Base-by-base conservation (phyloP, 2,113 vertebrate genomes). In the Eudyptes chrysolophus region DNA sequence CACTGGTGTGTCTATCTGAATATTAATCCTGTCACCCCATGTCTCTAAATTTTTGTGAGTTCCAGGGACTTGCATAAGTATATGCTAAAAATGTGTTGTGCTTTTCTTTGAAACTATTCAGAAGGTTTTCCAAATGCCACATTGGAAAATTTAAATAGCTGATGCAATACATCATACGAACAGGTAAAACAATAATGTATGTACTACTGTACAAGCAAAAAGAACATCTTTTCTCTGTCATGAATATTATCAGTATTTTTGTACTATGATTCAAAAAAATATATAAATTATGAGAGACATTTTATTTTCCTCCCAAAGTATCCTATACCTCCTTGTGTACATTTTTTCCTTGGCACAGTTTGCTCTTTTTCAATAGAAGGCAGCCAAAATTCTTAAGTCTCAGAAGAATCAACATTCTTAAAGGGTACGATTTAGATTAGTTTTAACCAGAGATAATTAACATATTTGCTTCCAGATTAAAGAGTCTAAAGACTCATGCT, bases 391-490 rank as follows among this genome's bases (percentile, higher is more conserved):
- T 80, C 49, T 70, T n/a, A 51, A 60, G 42, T 87, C 72, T 78
- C 16, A 4, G 72, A 70, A 89, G 60, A 87, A 92, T 75, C 93
- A 89, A 64, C 46, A 48, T 92, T 87, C 77, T 78, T 60, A 29
- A 80, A 84, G 76, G 55, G 36, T 75, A 25, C 76, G 32, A 66
- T 91, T 95, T 92, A 81, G 55, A 94, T 92, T 87, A 42, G 68
- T 78, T 94, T 91, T 84, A 81, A 60, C 32, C 46, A 75, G 65
- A 94, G 51, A 81, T 75, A 84, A 95, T 94, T 90, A 90, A 84
- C 89, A 86, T 92, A 93, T 88, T 95, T 96, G 36, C 82, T 96
- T 94, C 58, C 82, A 90, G 86, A 90, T 90, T 94, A 66, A 19
- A 90, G 83, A 77, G 71, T 81, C 79, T 92, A 42, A 42, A 42